Evolutionary conservation across 2,888 invertebrate genomes (phyloP).

Genomic region (Hermaeophaga mercurialis): DNA sequence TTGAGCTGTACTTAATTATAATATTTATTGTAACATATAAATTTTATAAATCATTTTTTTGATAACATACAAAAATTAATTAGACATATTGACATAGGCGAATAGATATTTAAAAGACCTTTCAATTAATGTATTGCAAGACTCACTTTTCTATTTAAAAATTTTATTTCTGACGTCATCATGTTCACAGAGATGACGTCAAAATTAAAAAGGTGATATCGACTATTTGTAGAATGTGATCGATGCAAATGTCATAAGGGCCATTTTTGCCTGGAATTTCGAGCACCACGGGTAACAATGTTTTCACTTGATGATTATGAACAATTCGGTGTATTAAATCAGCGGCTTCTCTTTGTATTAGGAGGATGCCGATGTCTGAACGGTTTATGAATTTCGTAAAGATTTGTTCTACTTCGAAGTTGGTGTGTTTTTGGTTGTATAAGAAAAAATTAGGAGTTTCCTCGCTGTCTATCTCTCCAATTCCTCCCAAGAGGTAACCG

Average conservation of each 20-base stretch:
- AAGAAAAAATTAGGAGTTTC: conserved; percentile 38
- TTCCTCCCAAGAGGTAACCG: conserved; percentile 42
- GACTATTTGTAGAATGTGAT: conserved; percentile 26
- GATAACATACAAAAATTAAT: too few relatives aligned
- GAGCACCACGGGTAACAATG: conserved; percentile 35
- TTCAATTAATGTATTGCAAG: too few relatives aligned
- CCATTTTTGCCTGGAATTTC: conserved; percentile 40
- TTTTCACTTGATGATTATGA: conserved; percentile 24
- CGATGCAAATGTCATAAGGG: conserved; percentile 30
- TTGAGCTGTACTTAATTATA: too few relatives aligned
- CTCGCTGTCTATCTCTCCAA: conserved; percentile 36
- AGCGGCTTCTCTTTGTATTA: conserved; percentile 40
- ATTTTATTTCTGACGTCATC: too few relatives aligned
- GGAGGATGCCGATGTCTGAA: conserved; percentile 38
- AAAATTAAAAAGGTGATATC: too few relatives aligned
- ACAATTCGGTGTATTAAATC: conserved; percentile 31
- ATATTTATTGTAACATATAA: too few relatives aligned
- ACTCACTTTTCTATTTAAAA: too few relatives aligned
- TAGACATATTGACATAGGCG: too few relatives aligned
- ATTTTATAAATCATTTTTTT: too few relatives aligned
- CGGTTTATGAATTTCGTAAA: conserved; percentile 27
- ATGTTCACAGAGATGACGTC: too few relatives aligned
- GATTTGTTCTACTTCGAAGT: conserved; percentile 8
- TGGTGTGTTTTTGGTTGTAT: conserved; percentile 15
- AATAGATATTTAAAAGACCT: too few relatives aligned